Evolutionary conservation across 2,797 vertebrate genomes (phyloP).

Genomic region (Halcyon leucocephala): DNA sequence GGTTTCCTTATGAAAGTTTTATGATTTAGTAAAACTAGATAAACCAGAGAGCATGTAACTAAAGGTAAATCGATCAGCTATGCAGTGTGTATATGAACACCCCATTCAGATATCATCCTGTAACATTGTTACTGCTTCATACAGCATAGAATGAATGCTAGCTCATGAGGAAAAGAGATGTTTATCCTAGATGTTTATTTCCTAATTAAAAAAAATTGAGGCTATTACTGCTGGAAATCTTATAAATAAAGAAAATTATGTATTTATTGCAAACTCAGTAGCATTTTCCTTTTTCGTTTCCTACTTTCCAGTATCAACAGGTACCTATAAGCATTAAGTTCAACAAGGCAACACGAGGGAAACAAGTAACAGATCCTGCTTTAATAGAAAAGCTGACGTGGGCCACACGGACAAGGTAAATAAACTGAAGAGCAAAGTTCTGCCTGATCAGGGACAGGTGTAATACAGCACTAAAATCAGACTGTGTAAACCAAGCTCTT

Average conservation of each 20-base stretch:
- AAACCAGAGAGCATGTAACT: background rate
- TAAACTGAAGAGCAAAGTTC: constrained; percentile 62
- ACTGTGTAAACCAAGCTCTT: background rate
- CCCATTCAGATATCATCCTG: background rate
- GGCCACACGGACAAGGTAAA: constrained; percentile 96
- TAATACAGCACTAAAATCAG: background rate
- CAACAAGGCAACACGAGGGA: constrained; percentile 92
- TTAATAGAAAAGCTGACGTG: constrained; percentile 93
- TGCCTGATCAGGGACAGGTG: fast-evolving
- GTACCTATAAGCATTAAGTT: constrained; percentile 90
- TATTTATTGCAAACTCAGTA: background rate
- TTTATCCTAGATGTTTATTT: background rate
- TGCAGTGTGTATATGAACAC: background rate
- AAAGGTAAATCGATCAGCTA: background rate
- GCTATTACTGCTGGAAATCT: background rate
- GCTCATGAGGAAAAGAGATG: background rate
- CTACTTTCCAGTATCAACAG: constrained; percentile 87
- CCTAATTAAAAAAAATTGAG: background rate
- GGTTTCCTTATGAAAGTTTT: background rate
- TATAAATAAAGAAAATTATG: fast-evolving
- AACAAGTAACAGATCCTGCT: constrained; percentile 83
- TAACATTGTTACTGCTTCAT: background rate
- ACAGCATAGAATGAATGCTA: fast-evolving
- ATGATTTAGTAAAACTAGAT: background rate
- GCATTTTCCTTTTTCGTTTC: background rate